phyloP scores from a whole-genome alignment of 2,797 vertebrate genomes.

The Crypturellus tataupa region DNA sequence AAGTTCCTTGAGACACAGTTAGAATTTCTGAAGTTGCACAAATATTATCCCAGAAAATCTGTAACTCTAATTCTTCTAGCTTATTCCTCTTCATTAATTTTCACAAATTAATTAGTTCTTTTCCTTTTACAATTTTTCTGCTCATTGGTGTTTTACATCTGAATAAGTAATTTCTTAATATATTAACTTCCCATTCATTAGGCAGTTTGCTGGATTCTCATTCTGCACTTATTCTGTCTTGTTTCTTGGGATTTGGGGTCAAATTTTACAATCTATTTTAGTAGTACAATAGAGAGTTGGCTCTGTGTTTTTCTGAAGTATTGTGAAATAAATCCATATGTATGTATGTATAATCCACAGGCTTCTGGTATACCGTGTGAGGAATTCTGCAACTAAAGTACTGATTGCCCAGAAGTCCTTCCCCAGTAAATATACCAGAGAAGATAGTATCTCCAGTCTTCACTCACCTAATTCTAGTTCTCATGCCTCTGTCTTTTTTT shows the following conservation, averaged over 20 bases:
- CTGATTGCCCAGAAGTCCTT: not conserved
- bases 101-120: not conserved
- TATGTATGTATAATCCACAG: not conserved
- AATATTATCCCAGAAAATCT: not conserved
- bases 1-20: not conserved
- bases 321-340: not conserved
- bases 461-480: not conserved
- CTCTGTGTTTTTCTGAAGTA: not conserved
- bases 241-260: not conserved
- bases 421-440: not conserved
- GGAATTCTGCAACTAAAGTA: not conserved
- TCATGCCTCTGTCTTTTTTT: not conserved
- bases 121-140: not conserved
- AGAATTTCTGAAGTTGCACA: not conserved
- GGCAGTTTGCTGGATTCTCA: not conserved
- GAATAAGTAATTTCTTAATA: not conserved
- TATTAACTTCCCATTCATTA: not conserved
- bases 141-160: not conserved
- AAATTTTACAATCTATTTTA: not conserved
- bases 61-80: not conserved
- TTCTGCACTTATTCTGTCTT: not conserved
- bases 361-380: not conserved
- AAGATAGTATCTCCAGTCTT: not conserved
- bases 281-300: not conserved
- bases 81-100: not conserved